Evolutionary conservation across 2,113 vertebrate species (phyloP).

Genomic region (Turnix velox): DNA sequence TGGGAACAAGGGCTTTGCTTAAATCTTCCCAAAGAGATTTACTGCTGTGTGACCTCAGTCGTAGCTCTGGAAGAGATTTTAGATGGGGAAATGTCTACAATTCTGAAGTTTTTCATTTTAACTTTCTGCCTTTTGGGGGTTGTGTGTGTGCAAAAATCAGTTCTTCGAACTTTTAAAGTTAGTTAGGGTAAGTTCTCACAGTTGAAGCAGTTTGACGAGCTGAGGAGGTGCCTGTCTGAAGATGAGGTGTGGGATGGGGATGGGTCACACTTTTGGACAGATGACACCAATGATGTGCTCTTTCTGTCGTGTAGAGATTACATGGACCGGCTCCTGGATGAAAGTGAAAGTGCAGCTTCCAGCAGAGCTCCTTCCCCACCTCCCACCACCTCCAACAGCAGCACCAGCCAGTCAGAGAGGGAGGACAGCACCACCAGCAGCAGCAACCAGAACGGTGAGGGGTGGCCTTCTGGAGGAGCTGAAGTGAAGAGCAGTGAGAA

Average conservation of each 20-base stretch:
- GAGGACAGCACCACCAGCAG: constrained; percentile 76
- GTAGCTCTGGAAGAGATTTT: not conserved
- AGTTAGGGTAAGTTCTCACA: not conserved
- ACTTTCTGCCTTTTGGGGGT: not conserved
- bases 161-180: too few relatives aligned
- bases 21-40: not conserved
- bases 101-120: not conserved
- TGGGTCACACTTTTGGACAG: not conserved
- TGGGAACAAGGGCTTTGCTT: not conserved
- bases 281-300: rapidly evolving
- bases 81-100: not conserved
- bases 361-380: constrained; percentile 86
- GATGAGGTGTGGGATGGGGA: rapidly evolving
- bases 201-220: not conserved
- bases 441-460: constrained; percentile 84
- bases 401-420: constrained; percentile 85
- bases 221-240: not conserved
- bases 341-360: constrained; percentile 89
- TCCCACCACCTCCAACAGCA: constrained; percentile 86
- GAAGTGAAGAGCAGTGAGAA: not conserved
- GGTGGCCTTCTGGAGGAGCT: not conserved
- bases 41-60: not conserved
- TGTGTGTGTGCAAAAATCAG: not conserved
- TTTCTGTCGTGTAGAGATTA: constrained; percentile 80
- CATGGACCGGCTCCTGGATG: constrained; percentile 91